Percentiles rank a stretch among this genome's conserved stretches.
phyloP scores from a whole-genome alignment of 2,113 vertebrate species.

The Phrynosoma platyrhinos region DNA sequence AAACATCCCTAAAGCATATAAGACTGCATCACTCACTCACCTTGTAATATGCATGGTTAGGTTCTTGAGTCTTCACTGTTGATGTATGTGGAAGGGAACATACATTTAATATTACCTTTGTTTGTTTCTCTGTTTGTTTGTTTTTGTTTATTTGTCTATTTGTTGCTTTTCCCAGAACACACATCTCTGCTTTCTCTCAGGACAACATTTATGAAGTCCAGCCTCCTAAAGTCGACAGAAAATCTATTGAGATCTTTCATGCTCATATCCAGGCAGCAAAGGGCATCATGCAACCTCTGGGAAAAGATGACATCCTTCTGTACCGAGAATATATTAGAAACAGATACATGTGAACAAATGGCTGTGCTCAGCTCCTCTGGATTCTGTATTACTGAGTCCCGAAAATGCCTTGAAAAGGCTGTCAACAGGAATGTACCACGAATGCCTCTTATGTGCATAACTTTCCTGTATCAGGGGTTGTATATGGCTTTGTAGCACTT shows the following conservation, averaged over 20 bases:
- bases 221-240: conserved; percentile 82
- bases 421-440: not conserved
- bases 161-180: conserved; percentile 75
- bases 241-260: conserved; percentile 87
- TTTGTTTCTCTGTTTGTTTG: not conserved
- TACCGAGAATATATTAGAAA: conserved; percentile 94
- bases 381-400: not conserved
- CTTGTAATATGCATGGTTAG: conserved; percentile 6
- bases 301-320: conserved; percentile 86
- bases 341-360: conserved; percentile 85
- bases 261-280: conserved; percentile 85
- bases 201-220: conserved; percentile 90
- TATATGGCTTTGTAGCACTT: not conserved
- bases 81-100: conserved; percentile 45
- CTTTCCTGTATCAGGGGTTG: not conserved
- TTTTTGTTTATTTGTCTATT: not conserved
- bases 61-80: conserved; percentile 42
- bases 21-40: not conserved
- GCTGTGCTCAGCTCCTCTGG: conserved; percentile 1
- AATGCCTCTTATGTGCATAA: conserved; percentile 29
- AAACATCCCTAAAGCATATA: not conserved
- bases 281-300: conserved; percentile 84
- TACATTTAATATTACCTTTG: not conserved
- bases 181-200: conserved; percentile 87
- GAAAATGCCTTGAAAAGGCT: conserved; percentile 34